Base-by-base conservation (phyloP, 1,140 invertebrate genomes). In the Macrotrachela quadricornifera region DNA sequence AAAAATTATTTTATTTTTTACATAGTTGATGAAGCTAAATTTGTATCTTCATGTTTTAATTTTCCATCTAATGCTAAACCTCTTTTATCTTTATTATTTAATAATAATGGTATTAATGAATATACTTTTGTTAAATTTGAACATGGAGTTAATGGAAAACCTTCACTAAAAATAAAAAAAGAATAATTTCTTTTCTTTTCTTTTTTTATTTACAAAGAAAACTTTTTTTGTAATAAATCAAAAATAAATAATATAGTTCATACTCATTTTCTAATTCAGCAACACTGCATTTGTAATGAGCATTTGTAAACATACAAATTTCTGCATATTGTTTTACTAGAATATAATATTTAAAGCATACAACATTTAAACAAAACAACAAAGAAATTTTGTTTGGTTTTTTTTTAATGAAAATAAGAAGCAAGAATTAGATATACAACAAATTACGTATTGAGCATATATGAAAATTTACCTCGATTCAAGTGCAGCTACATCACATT, bases 21-120 rank as follows among this genome's bases (percentile, higher is more conserved):
- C 82, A 94, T 75, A 12, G 90, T 95, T 17, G 88, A 91, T 0
- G 87, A 94, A n/a, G 91, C 88, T 62, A 97, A 78, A 77, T 97
- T 97, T 63, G 92, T 97, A 74, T 97, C 92, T 74, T 97, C 91
- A 71, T 97, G 88, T 72, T 96, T 97, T 59, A 97, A 78, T 72
- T 96, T 90, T 44, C 92, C 92, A 71, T 97, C 92, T 50, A 97
- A 76, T 55, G 92, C 92, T 54, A 97, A 76, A 36, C 92, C 92
- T 74, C 90, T 81, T 73, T 99, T 99, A 76, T 96, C 86, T 74
- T 92, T 90, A 75, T 97, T 99, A 74, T 95, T 90, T 63, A 80
- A 81, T 59, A 97, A 76, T 58, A 94, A 78, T 48, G 92, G 92
- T 63, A 80, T 87, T 66, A 97, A 71, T 58, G 81, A 80, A 73